A percentile compares a stretch with the other conserved stretches of the same genome.
Conservation (phyloP, 1,140 invertebrate genomes). For the Bicyclus anynana region DNA sequence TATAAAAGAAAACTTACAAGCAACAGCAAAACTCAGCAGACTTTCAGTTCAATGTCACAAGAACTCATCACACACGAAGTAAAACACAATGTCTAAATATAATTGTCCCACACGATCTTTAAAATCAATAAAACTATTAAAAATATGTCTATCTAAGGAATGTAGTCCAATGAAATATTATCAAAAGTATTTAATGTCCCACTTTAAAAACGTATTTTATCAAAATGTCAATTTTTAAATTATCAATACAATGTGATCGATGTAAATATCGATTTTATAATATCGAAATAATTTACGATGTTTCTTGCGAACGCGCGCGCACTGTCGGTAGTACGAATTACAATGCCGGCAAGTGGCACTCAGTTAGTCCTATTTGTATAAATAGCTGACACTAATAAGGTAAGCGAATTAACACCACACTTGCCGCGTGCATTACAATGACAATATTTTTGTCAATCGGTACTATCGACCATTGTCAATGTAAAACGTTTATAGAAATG, state of each 20-base stretch:
- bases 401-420: constrained; percentile 39
- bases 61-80: background rate
- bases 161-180: too few species aligned
- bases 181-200: too few species aligned
- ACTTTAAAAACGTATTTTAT: too few species aligned
- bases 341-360: constrained; percentile 25
- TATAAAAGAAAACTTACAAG: background rate
- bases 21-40: background rate
- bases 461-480: background rate
- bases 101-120: background rate
- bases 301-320: constrained; percentile 24
- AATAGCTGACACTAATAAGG: constrained; percentile 39
- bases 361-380: constrained; percentile 47
- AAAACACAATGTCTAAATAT: background rate
- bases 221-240: too few species aligned
- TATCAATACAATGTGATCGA: background rate
- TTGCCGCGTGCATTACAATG: background rate
- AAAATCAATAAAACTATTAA: too few species aligned
- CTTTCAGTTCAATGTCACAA: background rate
- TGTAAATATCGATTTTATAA: background rate
- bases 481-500: too few species aligned
- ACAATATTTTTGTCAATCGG: constrained; percentile 2
- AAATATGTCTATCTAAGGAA: too few species aligned
- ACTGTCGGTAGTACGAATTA: constrained; percentile 29
- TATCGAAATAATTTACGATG: background rate